Evolutionary conservation across 2,888 invertebrate species (phyloP), one percentile per base, ranked within the genome.

Genomic region (Fragum sueziense): DNA sequence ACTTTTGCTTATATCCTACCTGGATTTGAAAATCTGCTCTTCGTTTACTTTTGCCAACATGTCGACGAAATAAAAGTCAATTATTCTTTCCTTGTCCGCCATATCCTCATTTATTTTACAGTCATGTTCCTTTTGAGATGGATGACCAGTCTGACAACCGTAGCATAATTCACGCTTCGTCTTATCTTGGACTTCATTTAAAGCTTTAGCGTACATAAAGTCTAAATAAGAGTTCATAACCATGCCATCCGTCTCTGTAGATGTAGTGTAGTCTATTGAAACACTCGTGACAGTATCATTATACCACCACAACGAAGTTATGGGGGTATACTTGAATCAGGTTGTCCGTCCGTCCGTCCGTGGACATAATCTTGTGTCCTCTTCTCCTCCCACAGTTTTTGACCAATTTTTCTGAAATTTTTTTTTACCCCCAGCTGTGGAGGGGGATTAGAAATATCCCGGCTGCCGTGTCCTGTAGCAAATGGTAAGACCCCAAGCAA

Each of bases 11-110:
- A 74, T 22, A 22, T 74, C 67, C n/a, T 70, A 65, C 70, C 74
- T 74, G 20, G 78, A 47, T 7, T 62, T 27, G 9, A 78, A 20
- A 11, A 78, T 74, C 3, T 69, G 52, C 1, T 54, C 22, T 31
- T 78, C 78, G 51, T 78, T 51, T 22, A 78, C 70, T 25, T 34
- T 69, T 62, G 52, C 25, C n/a, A 78, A 22, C 78, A 78, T 74
- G 37, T 70, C 65, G 7, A 70, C 65, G 57, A 78, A 78, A 52
- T 78, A 74, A 41, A 74, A 70, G 20, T 74, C 74, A n/a, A 74
- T 37, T 1, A 17, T n/a, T 20, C 68, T 4, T 70, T 70, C 74
- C n/a, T n/a, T n/a, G n/a, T 77, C 77, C 33, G 41, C 29, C 2
- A 27, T 27, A 1, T 41, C 29, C 7, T 37, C 41, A 20, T 25